phyloP scores from a whole-genome alignment of 2,113 vertebrate species.

The Danio rerio region DNA sequence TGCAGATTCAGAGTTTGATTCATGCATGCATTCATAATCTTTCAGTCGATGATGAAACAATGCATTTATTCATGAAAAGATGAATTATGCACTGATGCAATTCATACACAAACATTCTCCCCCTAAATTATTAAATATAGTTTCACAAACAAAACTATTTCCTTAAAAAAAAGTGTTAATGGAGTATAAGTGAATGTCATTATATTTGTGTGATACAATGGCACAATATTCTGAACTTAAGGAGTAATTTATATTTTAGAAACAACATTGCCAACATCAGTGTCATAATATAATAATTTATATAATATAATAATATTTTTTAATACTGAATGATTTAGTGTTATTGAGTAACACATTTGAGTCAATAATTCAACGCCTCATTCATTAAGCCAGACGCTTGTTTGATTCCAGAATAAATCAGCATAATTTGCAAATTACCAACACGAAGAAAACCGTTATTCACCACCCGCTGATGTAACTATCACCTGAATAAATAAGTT shows the following conservation, averaged over 20 bases:
- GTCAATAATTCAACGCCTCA: neutral
- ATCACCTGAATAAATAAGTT: no score
- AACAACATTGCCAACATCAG: neutral
- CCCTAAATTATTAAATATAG: neutral
- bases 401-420: no score
- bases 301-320: no score
- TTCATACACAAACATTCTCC: neutral
- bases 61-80: conserved; percentile 1
- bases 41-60: neutral
- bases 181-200: no score
- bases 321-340: neutral
- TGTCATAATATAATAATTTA: no score
- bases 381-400: neutral
- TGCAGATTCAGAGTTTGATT: neutral
- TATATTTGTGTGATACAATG: neutral
- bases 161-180: neutral
- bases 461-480: no score
- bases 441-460: no score
- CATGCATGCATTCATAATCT: neutral
- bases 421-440: no score
- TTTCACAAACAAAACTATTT: neutral
- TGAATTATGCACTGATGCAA: neutral
- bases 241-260: neutral
- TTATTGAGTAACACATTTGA: neutral
- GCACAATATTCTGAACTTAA: neutral